Conservation (phyloP, 2,113 vertebrate genomes). For the Pseudorasbora parva region DNA sequence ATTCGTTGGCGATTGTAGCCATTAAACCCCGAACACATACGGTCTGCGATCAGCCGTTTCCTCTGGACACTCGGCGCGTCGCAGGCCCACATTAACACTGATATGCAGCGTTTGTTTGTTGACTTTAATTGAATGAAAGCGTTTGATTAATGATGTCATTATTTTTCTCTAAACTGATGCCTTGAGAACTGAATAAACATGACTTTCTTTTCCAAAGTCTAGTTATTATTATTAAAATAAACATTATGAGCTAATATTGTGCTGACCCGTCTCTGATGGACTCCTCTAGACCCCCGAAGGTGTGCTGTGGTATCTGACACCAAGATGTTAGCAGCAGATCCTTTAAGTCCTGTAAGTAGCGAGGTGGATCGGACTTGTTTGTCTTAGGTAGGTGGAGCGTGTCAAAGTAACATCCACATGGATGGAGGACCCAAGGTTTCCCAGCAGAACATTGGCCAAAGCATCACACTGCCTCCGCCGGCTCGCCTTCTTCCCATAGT, state of each 20-base stretch:
- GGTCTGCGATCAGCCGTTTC: neutral
- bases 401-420: too few species aligned
- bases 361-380: too few species aligned
- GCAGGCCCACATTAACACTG: conserved; percentile 6
- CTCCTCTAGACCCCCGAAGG: too few species aligned
- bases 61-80: neutral
- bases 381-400: too few species aligned
- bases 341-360: too few species aligned
- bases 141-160: conserved; percentile 47
- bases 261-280: too few species aligned
- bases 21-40: neutral
- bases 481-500: too few species aligned
- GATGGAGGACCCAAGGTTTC: too few species aligned
- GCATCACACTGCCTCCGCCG: too few species aligned
- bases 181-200: conserved; percentile 50
- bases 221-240: neutral
- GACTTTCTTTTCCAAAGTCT: conserved; percentile 30
- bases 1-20: neutral
- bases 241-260: neutral
- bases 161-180: conserved; percentile 37
- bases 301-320: too few species aligned
- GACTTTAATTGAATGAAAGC: conserved; percentile 21
- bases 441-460: too few species aligned
- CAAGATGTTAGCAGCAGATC: too few species aligned
- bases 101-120: neutral